phyloP scores from a whole-genome alignment of 2,888 invertebrate species.

The Spodoptera littoralis region DNA sequence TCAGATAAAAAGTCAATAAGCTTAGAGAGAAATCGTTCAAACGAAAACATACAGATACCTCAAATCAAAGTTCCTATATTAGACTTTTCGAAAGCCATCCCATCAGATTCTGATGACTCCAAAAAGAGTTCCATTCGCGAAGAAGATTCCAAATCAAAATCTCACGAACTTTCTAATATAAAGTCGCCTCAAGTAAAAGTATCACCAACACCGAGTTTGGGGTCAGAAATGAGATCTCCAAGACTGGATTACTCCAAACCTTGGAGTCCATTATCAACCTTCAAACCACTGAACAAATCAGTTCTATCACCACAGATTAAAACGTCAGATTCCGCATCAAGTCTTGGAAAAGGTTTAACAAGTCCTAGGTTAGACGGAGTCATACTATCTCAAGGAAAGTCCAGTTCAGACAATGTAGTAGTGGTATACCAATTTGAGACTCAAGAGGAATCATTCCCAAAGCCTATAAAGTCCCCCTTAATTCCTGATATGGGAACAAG shows the following conservation, averaged over 20 bases:
- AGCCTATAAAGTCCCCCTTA: conserved; percentile 76
- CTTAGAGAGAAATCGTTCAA: conserved; percentile 67
- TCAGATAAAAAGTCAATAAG: conserved; percentile 70
- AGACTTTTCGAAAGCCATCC: conserved; percentile 71
- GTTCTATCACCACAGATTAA: conserved; percentile 70
- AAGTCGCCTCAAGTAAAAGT: conserved; percentile 75
- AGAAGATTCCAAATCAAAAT: conserved; percentile 69
- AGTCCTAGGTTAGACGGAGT: conserved; percentile 84
- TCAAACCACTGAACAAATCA: conserved; percentile 75
- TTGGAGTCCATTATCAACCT: conserved; percentile 79
- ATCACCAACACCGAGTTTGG: conserved; percentile 75
- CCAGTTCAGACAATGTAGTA: conserved; percentile 81
- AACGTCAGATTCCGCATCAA: conserved; percentile 76
- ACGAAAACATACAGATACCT: conserved; percentile 71
- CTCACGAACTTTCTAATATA: conserved; percentile 49
- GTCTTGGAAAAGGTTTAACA: conserved; percentile 71
- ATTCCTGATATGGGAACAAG: conserved; percentile 79
- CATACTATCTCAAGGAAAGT: conserved; percentile 83
- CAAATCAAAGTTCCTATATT: conserved; percentile 82
- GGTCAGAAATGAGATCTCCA: conserved; percentile 74
- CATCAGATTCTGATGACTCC: conserved; percentile 78
- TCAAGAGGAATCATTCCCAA: conserved; percentile 72
- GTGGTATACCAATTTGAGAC: conserved; percentile 85
- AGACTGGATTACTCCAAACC: conserved; percentile 76
- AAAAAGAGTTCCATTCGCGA: conserved; percentile 66